These are phyloP conservation scores for Apoda limacodes DNA, from an alignment of 2,888 invertebrate species.

Conservation along the genomic window DNA sequence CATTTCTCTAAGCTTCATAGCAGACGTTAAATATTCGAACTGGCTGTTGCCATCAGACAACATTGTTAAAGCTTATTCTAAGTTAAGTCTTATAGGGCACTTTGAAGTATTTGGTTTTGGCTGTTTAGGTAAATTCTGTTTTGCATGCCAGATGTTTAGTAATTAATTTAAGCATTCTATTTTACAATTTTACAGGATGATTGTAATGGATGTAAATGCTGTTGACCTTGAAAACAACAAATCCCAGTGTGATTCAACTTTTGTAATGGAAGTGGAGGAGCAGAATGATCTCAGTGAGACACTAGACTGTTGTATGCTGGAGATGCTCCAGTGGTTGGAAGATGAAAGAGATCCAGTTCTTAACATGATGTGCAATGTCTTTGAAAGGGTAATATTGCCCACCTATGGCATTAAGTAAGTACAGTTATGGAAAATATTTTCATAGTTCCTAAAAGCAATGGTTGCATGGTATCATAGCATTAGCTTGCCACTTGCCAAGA, in stretches of 20 bases:
- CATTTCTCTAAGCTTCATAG: no score
- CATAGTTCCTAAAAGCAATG: no score
- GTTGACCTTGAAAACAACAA: constrained; percentile 54
- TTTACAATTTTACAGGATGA: constrained; percentile 63
- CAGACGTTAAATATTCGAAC: no score
- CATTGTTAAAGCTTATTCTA: no score
- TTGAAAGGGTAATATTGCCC: constrained; percentile 84
- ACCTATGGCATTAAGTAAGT: constrained; percentile 78
- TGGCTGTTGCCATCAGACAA: no score
- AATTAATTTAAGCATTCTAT: constrained; percentile 2
- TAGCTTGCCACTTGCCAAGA: no score
- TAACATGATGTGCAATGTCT: constrained; percentile 73
- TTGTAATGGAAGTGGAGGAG: constrained; percentile 68
- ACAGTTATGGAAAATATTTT: neutral
- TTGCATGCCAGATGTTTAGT: constrained; percentile 1
- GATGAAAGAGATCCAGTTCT: constrained; percentile 71
- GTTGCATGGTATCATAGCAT: no score
- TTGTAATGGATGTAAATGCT: constrained; percentile 80
- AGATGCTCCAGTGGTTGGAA: constrained; percentile 77
- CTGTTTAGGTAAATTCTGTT: no score
- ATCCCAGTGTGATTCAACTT: constrained; percentile 45
- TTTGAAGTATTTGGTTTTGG: no score
- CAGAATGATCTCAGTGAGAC: constrained; percentile 55
- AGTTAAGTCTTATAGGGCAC: no score
- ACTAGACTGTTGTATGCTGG: constrained; percentile 83